These are phyloP conservation scores for Pollenia griseotomentosa DNA, from an alignment of 2,888 invertebrate genomes.

Conservation along the genomic window DNA sequence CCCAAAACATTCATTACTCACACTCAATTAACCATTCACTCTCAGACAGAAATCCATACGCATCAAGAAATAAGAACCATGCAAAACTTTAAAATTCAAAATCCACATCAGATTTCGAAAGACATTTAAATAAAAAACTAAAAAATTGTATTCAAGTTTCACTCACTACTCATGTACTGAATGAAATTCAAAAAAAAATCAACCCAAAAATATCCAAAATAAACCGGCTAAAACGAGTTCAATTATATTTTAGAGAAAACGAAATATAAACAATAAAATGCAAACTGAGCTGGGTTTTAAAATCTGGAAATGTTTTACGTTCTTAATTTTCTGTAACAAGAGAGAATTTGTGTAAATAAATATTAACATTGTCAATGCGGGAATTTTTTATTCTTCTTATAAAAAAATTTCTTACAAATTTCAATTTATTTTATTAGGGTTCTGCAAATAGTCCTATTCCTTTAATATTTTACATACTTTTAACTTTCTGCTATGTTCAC, in stretches of 20 bases:
- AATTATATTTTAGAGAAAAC: slow-evolving; percentile 40
- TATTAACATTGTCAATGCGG: no score
- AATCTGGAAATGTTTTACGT: slow-evolving; percentile 1
- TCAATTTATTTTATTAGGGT: no score
- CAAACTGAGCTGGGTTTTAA: slow-evolving; percentile 10
- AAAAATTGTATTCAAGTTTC: not conserved
- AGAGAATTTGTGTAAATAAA: no score
- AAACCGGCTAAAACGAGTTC: slow-evolving; percentile 48
- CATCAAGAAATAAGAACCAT: not conserved
- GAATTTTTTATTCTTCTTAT: no score
- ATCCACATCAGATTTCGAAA: not conserved
- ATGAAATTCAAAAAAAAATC: no score
- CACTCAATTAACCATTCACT: slow-evolving; percentile 22
- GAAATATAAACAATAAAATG: not conserved
- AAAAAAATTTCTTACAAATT: no score
- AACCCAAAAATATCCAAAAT: no score
- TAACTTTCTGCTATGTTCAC: no score
- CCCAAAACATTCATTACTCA: slow-evolving; percentile 23
- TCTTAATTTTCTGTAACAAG: not conserved
- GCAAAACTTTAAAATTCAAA: not conserved
- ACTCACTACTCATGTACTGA: not conserved
- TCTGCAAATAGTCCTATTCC: no score
- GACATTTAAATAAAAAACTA: not conserved
- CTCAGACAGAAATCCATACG: not conserved
- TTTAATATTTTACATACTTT: no score